phyloP scores from a whole-genome alignment of 2,888 invertebrate genomes.

The Nomada flava region DNA sequence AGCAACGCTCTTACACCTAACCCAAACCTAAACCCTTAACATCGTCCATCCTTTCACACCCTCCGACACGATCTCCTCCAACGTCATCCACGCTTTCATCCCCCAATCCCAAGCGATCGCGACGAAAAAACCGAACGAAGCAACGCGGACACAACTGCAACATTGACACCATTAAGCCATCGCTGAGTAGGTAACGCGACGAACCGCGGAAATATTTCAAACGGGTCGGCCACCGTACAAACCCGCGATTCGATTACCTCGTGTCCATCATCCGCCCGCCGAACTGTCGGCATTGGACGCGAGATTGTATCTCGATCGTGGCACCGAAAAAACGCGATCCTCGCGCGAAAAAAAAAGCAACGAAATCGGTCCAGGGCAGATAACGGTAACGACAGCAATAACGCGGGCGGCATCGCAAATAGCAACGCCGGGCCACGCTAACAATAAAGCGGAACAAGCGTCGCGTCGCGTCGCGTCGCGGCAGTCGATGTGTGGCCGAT shows the following conservation, averaged over 20 bases:
- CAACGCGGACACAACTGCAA: not conserved
- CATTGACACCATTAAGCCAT: slow-evolving; percentile 7
- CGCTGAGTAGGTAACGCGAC: slow-evolving; percentile 15
- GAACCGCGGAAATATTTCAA: slow-evolving; percentile 16
- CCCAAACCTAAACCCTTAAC: too few species aligned
- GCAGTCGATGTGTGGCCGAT: slow-evolving; percentile 36
- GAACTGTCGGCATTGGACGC: not conserved
- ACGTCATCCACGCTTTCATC: not conserved
- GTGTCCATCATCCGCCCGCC: slow-evolving; percentile 30
- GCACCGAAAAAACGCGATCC: slow-evolving; percentile 20
- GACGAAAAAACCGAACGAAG: slow-evolving; percentile 8
- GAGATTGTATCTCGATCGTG: slow-evolving; percentile 25
- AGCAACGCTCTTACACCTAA: too few species aligned
- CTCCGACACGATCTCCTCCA: not conserved
- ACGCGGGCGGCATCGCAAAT: slow-evolving; percentile 25
- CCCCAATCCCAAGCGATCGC: not conserved
- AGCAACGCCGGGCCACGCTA: slow-evolving; percentile 15
- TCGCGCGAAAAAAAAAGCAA: not conserved
- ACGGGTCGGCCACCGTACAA: slow-evolving; percentile 22
- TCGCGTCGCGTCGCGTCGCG: slow-evolving; percentile 11
- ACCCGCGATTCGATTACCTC: slow-evolving; percentile 45
- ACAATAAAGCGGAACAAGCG: slow-evolving; percentile 52
- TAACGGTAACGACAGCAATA: slow-evolving; percentile 35
- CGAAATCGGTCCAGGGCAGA: slow-evolving; percentile 30
- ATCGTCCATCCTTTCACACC: not conserved